Evolutionary conservation across 2,113 vertebrate species (phyloP).

Genomic region (Petroica traversi): DNA sequence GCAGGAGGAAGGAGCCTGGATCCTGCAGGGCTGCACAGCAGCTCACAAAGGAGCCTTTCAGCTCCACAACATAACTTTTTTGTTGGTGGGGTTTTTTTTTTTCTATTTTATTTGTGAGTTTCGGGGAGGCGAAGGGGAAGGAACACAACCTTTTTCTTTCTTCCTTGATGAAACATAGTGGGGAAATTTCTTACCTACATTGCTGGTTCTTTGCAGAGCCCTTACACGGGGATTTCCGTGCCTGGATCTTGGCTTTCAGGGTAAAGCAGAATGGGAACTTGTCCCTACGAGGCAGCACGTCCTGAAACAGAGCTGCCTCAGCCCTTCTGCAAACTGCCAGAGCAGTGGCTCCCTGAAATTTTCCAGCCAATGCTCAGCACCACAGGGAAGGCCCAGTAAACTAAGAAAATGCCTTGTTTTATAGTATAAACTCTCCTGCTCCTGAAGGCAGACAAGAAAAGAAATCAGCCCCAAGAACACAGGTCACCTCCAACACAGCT

Average conservation of each 20-base stretch:
- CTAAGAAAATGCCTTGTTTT: background rate
- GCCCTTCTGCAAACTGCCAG: background rate
- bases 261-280: background rate
- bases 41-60: slow-evolving; percentile 46
- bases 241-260: background rate
- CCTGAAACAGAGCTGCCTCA: background rate
- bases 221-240: accelerated
- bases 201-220: background rate
- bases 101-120: background rate
- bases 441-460: background rate
- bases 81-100: background rate
- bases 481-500: background rate
- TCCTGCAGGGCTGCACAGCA: background rate
- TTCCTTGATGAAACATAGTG: accelerated
- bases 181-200: background rate
- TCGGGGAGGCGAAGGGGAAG: background rate
- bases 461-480: background rate
- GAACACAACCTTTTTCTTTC: background rate
- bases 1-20: background rate
- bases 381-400: background rate
- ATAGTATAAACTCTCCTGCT: background rate
- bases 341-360: background rate
- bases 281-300: accelerated
- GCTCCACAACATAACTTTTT: background rate
- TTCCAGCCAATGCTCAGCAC: background rate